Base-by-base conservation (phyloP, 2,888 invertebrate genomes). In the Tenthredo livida region DNA sequence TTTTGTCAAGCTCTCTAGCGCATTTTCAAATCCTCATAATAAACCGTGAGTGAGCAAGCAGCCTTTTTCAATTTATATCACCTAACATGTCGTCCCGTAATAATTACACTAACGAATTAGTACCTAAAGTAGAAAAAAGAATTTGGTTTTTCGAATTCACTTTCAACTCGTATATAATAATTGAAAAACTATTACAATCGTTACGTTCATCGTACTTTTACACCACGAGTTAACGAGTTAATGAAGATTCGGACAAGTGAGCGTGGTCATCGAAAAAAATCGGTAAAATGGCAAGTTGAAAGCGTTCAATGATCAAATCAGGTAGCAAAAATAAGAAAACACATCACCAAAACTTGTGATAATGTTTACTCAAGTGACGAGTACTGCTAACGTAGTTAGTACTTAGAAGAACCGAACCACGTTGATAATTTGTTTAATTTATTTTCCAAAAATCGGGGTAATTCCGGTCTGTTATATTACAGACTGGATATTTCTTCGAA, bases 1-100 rank as follows among this genome's bases (percentile, higher is more conserved):
- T 50, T 70, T 82, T 61, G 67, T 54, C 65, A 78, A 83, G 83
- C 67, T 67, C 83, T 67, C 83, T n/a, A 83, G 83, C 83, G 67
- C 25, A 61, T 29, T 80, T 61, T 58, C 80, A 80, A 80, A 40
- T 21, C 21, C 37, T 37, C 21, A 29, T n/a, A 61, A 40, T 9
- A 77, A 77, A 50, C 33, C 54, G 54, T n/a, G 54, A 54, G 9
- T 33, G 50, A 77, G 50, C 50, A 77, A 50, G 77, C 50, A 77
- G 77, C 54, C 50, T 77, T 77, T 54, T 77, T 33, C 54, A 50
- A 77, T 77, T 33, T 40, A 6, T 77, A 9, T 77, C 54, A 54
- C 17, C 7, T 33, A 29, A 77, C 33, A 29, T 54, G 54, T 50
- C n/a, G 4, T 47, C 9, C 6, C 21, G 7, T 37, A 37, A 29